These are phyloP conservation scores for Limosa lapponica DNA, from an alignment of 2,797 vertebrate species.

Conservation along the genomic window DNA sequence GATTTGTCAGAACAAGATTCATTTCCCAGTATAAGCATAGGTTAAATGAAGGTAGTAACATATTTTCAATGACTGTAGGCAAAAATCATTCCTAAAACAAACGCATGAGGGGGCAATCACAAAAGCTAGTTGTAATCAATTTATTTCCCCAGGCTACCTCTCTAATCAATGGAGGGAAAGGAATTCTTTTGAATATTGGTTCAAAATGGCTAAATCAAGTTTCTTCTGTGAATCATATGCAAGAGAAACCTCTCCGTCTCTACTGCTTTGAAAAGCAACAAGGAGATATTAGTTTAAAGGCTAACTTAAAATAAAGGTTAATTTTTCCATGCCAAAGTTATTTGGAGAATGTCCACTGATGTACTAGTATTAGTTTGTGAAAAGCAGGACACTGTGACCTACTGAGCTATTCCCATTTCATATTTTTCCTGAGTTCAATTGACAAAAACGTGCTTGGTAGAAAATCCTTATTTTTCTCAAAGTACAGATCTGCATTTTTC, in stretches of 20 bases:
- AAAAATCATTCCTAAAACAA: conserved; percentile 2
- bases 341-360: background rate
- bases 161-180: background rate
- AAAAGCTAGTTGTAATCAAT: background rate
- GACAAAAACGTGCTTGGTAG: background rate
- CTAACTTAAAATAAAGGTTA: background rate
- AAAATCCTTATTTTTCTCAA: background rate
- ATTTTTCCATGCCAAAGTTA: background rate
- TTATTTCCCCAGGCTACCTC: background rate
- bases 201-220: background rate
- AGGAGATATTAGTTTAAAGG: background rate
- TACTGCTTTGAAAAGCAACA: background rate
- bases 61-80: background rate
- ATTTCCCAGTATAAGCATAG: background rate
- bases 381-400: background rate
- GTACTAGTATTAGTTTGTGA: background rate
- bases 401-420: background rate
- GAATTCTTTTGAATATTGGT: background rate
- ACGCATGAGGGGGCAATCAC: background rate
- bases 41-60: background rate
- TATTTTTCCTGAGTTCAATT: background rate
- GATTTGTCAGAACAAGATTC: background rate
- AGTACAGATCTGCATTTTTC: background rate
- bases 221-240: background rate
- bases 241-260: background rate